These are phyloP conservation scores for Scelioninae gen. 1 DNA, from an alignment of 2,888 invertebrate genomes.

Conservation along the genomic window DNA sequence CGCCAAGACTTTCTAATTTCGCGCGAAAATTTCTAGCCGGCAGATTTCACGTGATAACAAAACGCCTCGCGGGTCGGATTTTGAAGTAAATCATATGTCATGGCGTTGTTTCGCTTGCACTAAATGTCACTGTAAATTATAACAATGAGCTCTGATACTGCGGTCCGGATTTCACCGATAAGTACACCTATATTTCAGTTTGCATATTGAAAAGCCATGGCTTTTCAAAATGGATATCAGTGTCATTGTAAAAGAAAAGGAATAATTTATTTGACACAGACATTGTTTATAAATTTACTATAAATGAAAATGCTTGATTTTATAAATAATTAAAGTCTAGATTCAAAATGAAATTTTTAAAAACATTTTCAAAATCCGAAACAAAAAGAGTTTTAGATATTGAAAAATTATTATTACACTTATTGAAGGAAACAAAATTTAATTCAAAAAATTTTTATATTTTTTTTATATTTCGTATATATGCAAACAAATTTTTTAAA, in stretches of 20 bases:
- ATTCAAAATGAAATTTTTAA: no score
- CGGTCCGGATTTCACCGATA: constrained; percentile 50
- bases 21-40: constrained; percentile 54
- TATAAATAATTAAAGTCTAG: no score
- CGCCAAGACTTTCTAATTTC: constrained; percentile 72
- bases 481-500: no score
- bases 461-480: no score
- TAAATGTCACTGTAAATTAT: constrained; percentile 59
- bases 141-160: constrained; percentile 21
- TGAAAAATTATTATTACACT: no score
- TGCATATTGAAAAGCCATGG: constrained; percentile 12
- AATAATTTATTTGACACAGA: constrained; percentile 23
- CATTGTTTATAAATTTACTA: no score
- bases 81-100: constrained; percentile 63
- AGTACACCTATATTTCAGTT: constrained; percentile 21
- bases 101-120: constrained; percentile 44
- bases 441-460: no score
- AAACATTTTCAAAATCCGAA: no score
- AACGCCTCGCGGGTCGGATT: constrained; percentile 31
- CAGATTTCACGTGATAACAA: constrained; percentile 65
- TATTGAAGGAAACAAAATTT: no score
- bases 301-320: no score
- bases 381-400: no score
- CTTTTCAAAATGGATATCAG: constrained; percentile 25
- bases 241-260: constrained; percentile 2